Base-by-base conservation (phyloP, 1,140 invertebrate species). In the Heterodera carotae region DNA sequence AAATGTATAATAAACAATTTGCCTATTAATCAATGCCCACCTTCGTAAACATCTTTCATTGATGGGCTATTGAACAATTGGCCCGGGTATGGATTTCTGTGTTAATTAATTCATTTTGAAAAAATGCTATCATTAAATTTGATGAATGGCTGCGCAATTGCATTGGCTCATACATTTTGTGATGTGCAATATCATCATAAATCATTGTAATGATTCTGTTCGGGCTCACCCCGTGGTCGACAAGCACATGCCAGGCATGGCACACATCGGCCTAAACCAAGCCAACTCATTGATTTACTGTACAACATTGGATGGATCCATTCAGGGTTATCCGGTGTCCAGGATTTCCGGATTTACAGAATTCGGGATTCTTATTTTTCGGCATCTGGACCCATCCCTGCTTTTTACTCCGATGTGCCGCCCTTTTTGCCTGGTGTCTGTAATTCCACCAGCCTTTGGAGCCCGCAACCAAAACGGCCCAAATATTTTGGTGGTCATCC, bases 141-240 rank as follows among this genome's bases (percentile, higher is more conserved):
- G n/a, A n/a, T n/a, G n/a, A n/a, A n/a, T n/a, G n/a, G n/a, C n/a
- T n/a, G n/a, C n/a, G n/a, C 36, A 39, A 18, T 66, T 29, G 22
- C 27, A 66, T 7, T 8, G 29, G 15, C 33, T 86, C 89, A 89
- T 88, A 91, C 91, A 89, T 84, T 68, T 66, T 27, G 85, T 89
- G 90, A 77, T 90, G 60, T 4, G 91, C 91, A 77, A 92, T 90
- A 80, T 92, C 91, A 88, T 92, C 91, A 84, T 90, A 91, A 90
- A 92, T 91, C 90, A 92, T 90, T 15, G 90, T 90, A 74, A 92
- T 89, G 75, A 92, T 92, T 64, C 90, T 88, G 77, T 91, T 90
- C 75, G 89, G 89, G 18, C 90, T 89, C 75, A 92, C 88, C 59
- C 91, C 91, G 88, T 91, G 89, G 34, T 82, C 84, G 27, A 87